Evolutionary conservation across 2,113 vertebrate species (phyloP).

Genomic region (Xenus cinereus): DNA sequence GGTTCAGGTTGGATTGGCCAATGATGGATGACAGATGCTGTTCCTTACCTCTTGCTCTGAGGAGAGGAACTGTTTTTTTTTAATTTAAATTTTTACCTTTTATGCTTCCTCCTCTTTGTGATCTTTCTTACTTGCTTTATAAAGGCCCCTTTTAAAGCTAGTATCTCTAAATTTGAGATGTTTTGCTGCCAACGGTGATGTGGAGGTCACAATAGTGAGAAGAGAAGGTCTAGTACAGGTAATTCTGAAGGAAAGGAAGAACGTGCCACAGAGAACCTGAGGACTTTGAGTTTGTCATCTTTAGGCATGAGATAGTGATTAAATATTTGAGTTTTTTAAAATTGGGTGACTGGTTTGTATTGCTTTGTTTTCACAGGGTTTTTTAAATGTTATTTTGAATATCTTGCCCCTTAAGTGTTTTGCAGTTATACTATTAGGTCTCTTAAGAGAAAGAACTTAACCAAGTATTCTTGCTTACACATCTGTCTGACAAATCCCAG

Average conservation of each 20-base stretch:
- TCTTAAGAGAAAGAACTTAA: not conserved
- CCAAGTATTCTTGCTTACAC: not conserved
- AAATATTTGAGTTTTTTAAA: not conserved
- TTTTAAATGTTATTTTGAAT: accelerated
- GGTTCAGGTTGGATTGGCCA: too few species aligned
- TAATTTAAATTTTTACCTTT: not conserved
- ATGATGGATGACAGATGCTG: too few species aligned
- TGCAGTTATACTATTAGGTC: not conserved
- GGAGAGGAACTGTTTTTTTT: not conserved
- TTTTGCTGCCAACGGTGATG: not conserved
- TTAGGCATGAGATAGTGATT: not conserved
- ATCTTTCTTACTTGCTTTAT: not conserved
- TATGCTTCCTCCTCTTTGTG: not conserved
- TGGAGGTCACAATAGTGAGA: not conserved
- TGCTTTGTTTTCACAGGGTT: not conserved
- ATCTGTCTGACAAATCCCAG: not conserved
- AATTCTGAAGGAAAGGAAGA: not conserved
- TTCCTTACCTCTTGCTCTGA: too few species aligned
- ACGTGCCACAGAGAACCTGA: not conserved
- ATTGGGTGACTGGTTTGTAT: not conserved
- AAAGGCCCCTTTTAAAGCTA: not conserved
- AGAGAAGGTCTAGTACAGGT: not conserved
- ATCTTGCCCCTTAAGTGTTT: not conserved
- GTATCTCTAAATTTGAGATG: not conserved
- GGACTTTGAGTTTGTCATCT: not conserved